Base-by-base conservation (phyloP, 2,797 vertebrate genomes). In the Arremon brunneinucha region DNA sequence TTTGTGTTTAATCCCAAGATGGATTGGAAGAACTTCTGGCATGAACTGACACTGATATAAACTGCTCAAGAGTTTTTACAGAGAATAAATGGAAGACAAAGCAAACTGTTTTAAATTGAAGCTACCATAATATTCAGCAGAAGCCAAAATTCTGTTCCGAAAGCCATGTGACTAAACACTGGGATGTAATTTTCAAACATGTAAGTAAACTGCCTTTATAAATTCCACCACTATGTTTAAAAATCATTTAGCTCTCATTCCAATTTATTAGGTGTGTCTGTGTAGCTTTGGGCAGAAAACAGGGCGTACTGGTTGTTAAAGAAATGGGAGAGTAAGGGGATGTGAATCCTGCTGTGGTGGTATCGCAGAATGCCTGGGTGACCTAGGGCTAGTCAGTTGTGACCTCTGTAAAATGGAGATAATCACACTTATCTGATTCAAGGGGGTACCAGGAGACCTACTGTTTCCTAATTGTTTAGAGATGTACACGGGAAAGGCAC, bases 371-470 rank as follows among this genome's bases (percentile, higher is more conserved):
- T 60, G 43, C 39, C 88, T 50, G 78, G 78, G 70, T 64, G 79
- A 84, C 71, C 93, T 72, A 2, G 0, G 60, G 56, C 32, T 76
- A 87, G 67, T 13, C 60, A 90, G 46, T 30, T 78, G 43, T 59
- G 74, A 93, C 83, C 89, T 84, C 71, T 18, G 32, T 79, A 92
- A 89, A 95, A 93, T 7, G 16, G 85, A 92, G 74, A 94, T 94
- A 93, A 96, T 92, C 88, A 86, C 46, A 77, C n/a, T 94, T 95
- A 91, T 50, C 92, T 95, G 94, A 92, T 91, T 86, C 82, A 56
- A 85, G 43, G 74, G 57, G 32, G 87, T 86, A 91, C 63, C 85
- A 79, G 74, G 62, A 93, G 79, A 83, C 85, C 80, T 76, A 53
- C 87, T 88, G 85, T 76, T 94, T 76, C 89, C 91, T 95, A 95